A percentile compares a stretch with the other conserved stretches of the same genome.
Conservation (phyloP, 1,140 invertebrate genomes). For the Drosophila ironensis region DNA sequence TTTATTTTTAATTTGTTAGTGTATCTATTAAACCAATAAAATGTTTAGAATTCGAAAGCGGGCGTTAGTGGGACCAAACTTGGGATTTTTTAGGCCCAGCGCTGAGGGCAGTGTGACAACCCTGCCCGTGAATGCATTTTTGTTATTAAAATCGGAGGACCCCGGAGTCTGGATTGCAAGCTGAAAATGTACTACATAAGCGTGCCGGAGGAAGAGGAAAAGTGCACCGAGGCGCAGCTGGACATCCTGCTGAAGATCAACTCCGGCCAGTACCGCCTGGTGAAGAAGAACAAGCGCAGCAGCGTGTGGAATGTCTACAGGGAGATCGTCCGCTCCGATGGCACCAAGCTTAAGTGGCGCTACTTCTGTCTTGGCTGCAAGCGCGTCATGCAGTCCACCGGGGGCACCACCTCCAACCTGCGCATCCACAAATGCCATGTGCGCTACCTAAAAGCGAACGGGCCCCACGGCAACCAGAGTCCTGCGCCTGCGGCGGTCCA, state of each 20-base stretch:
- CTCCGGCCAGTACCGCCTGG: slow-evolving; percentile 49
- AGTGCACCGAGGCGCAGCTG: slow-evolving; percentile 57
- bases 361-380: slow-evolving; percentile 59
- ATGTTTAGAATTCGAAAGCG: no score
- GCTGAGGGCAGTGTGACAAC: no score
- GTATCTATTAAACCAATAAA: no score
- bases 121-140: no score
- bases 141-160: no score
- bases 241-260: slow-evolving; percentile 65
- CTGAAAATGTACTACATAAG: slow-evolving; percentile 36
- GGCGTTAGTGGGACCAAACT: no score
- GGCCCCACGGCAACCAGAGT: no score
- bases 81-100: no score
- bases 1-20: no score
- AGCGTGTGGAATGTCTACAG: slow-evolving; percentile 64
- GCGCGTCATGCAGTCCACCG: slow-evolving; percentile 65
- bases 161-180: no score
- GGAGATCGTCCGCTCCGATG: slow-evolving; percentile 54
- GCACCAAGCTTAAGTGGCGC: slow-evolving; percentile 55
- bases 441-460: slow-evolving; percentile 43
- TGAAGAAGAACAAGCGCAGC: slow-evolving; percentile 66
- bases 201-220: slow-evolving; percentile 45
- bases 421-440: slow-evolving; percentile 67
- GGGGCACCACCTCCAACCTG: slow-evolving; percentile 62
- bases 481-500: no score